Percentiles rank a stretch among this genome's conserved stretches.
phyloP scores from a whole-genome alignment of 2,888 invertebrate genomes.

The Physocephala rufipes region DNA sequence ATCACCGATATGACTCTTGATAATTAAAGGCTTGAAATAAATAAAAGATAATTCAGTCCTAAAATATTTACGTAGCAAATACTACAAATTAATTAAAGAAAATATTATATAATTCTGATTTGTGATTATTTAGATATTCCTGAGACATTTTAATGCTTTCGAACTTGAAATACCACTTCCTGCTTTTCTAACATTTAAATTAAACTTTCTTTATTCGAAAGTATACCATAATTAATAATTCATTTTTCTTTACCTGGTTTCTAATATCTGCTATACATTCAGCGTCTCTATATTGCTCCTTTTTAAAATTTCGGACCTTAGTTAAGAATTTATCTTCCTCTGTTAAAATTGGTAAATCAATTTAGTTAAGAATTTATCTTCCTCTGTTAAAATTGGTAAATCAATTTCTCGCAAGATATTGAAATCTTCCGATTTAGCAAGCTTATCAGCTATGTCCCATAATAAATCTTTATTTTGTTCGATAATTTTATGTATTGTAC shows the following conservation, averaged over 20 bases:
- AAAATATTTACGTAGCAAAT: too few relatives aligned
- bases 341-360: slow-evolving; percentile 36
- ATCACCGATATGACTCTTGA: too few relatives aligned
- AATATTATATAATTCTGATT: not conserved
- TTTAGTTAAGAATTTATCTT: slow-evolving; percentile 37
- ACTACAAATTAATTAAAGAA: too few relatives aligned
- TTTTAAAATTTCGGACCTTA: slow-evolving; percentile 46
- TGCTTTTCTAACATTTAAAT: too few relatives aligned
- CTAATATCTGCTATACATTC: slow-evolving; percentile 49
- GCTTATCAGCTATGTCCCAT: slow-evolving; percentile 46
- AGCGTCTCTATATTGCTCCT: slow-evolving; percentile 44
- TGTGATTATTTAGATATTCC: too few relatives aligned
- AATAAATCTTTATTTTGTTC: slow-evolving; percentile 39
- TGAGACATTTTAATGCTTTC: too few relatives aligned
- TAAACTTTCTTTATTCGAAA: not conserved
- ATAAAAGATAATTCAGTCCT: too few relatives aligned
- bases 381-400: slow-evolving; percentile 19
- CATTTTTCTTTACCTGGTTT: slow-evolving; percentile 51
- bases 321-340: slow-evolving; percentile 37
- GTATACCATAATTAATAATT: not conserved
- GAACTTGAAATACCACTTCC: too few relatives aligned
- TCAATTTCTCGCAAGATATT: slow-evolving; percentile 44
- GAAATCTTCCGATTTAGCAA: slow-evolving; percentile 45
- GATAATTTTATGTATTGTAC: slow-evolving; percentile 47
- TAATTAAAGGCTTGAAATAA: too few relatives aligned